Evolutionary conservation across 2,113 vertebrate species (phyloP).

Genomic region (Pheucticus melanocephalus): DNA sequence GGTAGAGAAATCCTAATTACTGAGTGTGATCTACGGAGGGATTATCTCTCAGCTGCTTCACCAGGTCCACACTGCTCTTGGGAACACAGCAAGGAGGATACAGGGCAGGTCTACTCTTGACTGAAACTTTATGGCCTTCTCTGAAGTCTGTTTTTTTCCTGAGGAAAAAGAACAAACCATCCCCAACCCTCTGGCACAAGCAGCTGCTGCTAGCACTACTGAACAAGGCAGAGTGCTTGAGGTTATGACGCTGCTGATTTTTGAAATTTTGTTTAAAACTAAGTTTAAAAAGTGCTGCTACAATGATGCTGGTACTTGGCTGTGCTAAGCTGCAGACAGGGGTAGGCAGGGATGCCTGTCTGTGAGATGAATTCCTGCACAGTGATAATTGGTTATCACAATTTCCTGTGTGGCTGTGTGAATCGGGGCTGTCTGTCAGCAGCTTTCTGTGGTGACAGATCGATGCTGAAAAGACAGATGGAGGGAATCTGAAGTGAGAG

Average conservation of each 20-base stretch:
- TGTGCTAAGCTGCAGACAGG: neutral
- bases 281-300: neutral
- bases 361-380: neutral
- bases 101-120: neutral
- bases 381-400: neutral
- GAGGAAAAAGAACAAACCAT: neutral
- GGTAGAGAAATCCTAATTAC: neutral
- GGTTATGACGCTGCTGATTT: neutral
- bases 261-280: neutral
- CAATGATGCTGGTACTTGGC: neutral
- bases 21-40: neutral
- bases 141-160: neutral
- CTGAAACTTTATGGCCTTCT: neutral
- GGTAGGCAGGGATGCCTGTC: neutral
- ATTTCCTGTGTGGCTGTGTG: constrained; percentile 14
- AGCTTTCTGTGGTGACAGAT: constrained; percentile 32
- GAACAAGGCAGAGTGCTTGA: neutral
- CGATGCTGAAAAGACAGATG: constrained; percentile 32
- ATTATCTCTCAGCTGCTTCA: neutral
- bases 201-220: neutral
- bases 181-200: neutral
- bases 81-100: neutral
- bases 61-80: neutral
- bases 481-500: constrained; percentile 56
- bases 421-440: constrained; percentile 17